phyloP scores from a whole-genome alignment of 2,888 invertebrate genomes.

The Panopea generosa region DNA sequence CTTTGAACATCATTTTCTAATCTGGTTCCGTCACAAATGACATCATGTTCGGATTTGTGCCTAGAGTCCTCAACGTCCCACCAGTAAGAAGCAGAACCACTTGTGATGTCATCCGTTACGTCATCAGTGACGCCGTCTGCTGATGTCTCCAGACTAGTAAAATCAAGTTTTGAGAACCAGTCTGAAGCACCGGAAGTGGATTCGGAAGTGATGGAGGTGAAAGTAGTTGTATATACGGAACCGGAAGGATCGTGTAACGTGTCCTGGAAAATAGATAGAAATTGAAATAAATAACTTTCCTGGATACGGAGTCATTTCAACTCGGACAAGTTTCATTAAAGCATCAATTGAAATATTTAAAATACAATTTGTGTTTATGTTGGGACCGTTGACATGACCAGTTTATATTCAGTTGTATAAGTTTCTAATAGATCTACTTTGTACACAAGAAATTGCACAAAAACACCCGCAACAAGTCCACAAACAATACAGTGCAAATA shows the following conservation, averaged over 20 bases:
- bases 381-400: too few relatives aligned
- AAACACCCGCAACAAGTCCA: too few relatives aligned
- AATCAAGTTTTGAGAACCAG: conserved; percentile 48
- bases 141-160: conserved; percentile 47
- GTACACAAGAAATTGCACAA: too few relatives aligned
- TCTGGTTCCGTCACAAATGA: background rate
- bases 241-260: background rate
- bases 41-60: background rate
- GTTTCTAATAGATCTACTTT: too few relatives aligned
- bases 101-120: conserved; percentile 37
- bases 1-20: background rate
- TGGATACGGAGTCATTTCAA: too few relatives aligned
- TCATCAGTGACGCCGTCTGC: conserved; percentile 38
- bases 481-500: too few relatives aligned
- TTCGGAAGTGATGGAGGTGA: conserved; percentile 58
- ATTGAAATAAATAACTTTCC: too few relatives aligned
- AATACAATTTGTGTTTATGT: too few relatives aligned
- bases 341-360: too few relatives aligned
- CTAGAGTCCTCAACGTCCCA: conserved; percentile 56
- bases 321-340: too few relatives aligned
- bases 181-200: conserved; percentile 48
- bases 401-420: too few relatives aligned
- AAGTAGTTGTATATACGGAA: conserved; percentile 50
- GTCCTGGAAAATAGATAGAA: too few relatives aligned
- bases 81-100: conserved; percentile 67